These are phyloP conservation scores for Heterochromis multidens DNA, from an alignment of 2,113 vertebrate genomes.

Conservation along the genomic window DNA sequence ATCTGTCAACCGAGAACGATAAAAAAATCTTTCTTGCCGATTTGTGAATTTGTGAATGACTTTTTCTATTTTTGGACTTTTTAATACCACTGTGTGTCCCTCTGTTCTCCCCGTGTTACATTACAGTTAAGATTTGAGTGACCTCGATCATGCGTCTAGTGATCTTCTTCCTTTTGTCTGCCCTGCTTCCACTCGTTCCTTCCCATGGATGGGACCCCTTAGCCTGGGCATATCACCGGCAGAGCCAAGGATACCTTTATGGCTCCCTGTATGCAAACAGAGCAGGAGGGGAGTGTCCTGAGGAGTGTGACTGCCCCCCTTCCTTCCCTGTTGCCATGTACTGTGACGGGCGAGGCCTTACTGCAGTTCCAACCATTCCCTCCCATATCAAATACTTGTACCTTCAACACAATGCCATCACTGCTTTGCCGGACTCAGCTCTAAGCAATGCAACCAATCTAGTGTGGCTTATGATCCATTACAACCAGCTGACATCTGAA, in stretches of 20 bases:
- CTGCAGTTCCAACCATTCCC: constrained; percentile 85
- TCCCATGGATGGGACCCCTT: constrained; percentile 80
- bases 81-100: not conserved
- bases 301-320: constrained; percentile 91
- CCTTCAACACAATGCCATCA: constrained; percentile 91
- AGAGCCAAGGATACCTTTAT: constrained; percentile 55
- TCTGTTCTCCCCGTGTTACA: constrained; percentile 4
- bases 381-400: constrained; percentile 92
- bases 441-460: constrained; percentile 88
- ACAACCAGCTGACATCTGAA: constrained; percentile 86
- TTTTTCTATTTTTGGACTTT: not conserved
- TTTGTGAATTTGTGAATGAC: not conserved
- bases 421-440: constrained; percentile 81
- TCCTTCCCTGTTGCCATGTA: constrained; percentile 91
- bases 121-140: not conserved
- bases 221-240: constrained; percentile 80
- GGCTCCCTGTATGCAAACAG: constrained; percentile 51
- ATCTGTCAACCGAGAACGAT: no score
- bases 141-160: constrained; percentile 79
- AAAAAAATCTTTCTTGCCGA: no score
- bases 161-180: constrained; percentile 55
- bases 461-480: constrained; percentile 90
- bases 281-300: constrained; percentile 80
- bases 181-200: constrained; percentile 72
- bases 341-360: constrained; percentile 87